phyloP scores from a whole-genome alignment of 2,797 vertebrate genomes.

The Clarias fuscus region DNA sequence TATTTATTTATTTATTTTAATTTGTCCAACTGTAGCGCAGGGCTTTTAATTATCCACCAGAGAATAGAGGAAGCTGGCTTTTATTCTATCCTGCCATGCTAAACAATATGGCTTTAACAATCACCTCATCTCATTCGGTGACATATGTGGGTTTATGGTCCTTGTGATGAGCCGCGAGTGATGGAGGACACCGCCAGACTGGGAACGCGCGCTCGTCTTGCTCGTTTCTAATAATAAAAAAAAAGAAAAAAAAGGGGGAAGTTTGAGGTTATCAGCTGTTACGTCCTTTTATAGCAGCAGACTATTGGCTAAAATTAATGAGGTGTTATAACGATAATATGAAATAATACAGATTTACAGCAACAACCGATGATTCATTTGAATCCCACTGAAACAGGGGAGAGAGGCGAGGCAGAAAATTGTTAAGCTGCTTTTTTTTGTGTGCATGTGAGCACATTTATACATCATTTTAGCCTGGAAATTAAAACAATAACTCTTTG shows the following conservation, averaged over 20 bases:
- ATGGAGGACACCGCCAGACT: constrained; percentile 19
- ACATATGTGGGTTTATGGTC: constrained; percentile 52
- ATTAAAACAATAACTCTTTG: constrained; percentile 33
- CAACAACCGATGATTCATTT: constrained; percentile 43
- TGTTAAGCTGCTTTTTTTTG: constrained; percentile 13
- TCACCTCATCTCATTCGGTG: constrained; percentile 47
- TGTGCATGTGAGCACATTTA: background rate
- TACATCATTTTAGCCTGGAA: constrained; percentile 42
- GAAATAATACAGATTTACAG: constrained; percentile 51
- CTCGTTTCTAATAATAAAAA: constrained; percentile 15
- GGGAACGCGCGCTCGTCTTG: constrained; percentile 14
- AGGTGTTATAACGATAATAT: constrained; percentile 40
- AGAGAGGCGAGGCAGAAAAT: constrained; percentile 45
- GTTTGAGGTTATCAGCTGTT: constrained; percentile 17
- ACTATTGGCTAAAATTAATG: constrained; percentile 50
- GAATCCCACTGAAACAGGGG: constrained; percentile 38
- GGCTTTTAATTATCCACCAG: constrained; percentile 81
- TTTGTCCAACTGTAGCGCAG: constrained; percentile 69
- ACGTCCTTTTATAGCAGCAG: constrained; percentile 10
- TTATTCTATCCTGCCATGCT: constrained; percentile 61
- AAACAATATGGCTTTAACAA: constrained; percentile 46
- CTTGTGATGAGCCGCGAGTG: constrained; percentile 47
- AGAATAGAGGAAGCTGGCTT: constrained; percentile 70
- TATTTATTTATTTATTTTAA: constrained; percentile 77
- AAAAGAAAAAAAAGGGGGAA: background rate